phyloP scores from a whole-genome alignment of 1,140 invertebrate genomes.

The Phocides pigmalion region DNA sequence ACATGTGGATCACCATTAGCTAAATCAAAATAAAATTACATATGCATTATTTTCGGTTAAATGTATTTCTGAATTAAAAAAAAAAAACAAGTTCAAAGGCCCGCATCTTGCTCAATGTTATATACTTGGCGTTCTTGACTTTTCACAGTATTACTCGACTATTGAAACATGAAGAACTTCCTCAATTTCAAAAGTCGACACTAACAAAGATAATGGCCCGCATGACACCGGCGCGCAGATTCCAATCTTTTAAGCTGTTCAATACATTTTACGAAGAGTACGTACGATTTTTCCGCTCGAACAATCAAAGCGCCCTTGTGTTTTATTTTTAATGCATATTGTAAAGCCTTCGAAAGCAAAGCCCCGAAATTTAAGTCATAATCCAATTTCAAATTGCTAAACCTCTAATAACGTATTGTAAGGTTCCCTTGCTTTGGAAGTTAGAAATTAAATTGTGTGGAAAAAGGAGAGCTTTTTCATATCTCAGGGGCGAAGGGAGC shows the following conservation, averaged over 20 bases:
- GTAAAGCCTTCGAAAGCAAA: conserved; percentile 9
- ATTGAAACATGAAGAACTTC: not conserved
- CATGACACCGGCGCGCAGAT: not conserved
- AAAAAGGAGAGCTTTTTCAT: conserved; percentile 45
- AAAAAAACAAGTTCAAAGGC: too few species aligned
- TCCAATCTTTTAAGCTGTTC: conserved; percentile 20
- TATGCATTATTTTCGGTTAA: too few species aligned
- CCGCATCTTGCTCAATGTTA: too few species aligned
- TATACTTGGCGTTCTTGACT: not conserved
- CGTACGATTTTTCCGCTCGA: conserved; percentile 1
- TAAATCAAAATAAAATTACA: too few species aligned
- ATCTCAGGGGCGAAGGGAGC: conserved; percentile 21
- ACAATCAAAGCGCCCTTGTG: conserved; percentile 7
- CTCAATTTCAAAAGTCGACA: not conserved
- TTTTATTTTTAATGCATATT: conserved; percentile 4
- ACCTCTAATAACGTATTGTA: conserved; percentile 53
- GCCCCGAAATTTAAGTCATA: conserved; percentile 26
- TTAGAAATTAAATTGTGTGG: conserved; percentile 51
- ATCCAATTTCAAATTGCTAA: conserved; percentile 48
- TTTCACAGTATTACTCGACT: not conserved
- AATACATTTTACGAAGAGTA: not conserved
- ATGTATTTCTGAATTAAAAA: too few species aligned
- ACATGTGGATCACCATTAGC: too few species aligned
- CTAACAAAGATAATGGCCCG: not conserved
- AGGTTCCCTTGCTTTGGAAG: conserved; percentile 39